Percentiles rank a stretch among this genome's conserved stretches.
Conservation (phyloP, 1,140 invertebrate genomes). For the Solen grandis region DNA sequence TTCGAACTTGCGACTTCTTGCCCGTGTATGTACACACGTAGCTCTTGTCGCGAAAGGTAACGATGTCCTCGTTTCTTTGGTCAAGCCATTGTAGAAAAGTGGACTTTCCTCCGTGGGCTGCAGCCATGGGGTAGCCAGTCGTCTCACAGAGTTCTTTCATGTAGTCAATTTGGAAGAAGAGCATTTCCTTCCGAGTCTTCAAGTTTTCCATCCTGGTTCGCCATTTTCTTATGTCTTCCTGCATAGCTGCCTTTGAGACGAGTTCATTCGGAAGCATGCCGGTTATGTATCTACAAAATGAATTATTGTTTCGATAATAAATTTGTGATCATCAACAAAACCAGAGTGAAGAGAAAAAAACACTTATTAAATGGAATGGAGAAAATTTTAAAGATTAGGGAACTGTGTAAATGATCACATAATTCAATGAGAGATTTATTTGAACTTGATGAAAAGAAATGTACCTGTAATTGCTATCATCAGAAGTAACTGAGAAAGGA, state of each 20-base stretch:
- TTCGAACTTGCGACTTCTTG: too few relatives aligned
- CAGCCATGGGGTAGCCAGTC: not conserved
- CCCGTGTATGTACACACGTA: too few relatives aligned
- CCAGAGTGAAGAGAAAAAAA: not conserved
- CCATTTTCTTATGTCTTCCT: constrained; percentile 16
- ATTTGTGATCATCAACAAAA: not conserved
- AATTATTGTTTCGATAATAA: not conserved
- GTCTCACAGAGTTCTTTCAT: not conserved
- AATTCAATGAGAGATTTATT: too few relatives aligned
- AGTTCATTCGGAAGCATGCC: constrained; percentile 17
- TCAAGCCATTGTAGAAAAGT: constrained; percentile 12
- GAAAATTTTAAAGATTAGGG: not conserved
- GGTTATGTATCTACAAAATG: constrained; percentile 24
- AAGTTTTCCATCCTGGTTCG: not conserved
- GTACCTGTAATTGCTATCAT: too few relatives aligned
- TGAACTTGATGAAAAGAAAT: too few relatives aligned
- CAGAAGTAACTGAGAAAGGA: too few relatives aligned
- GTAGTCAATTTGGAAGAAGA: constrained; percentile 28
- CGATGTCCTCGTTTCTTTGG: constrained; percentile 7
- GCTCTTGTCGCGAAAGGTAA: too few relatives aligned
- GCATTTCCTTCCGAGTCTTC: not conserved
- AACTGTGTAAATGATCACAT: too few relatives aligned
- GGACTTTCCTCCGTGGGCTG: not conserved
- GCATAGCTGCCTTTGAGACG: not conserved
- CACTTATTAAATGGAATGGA: not conserved